Percentiles rank a stretch among this genome's conserved stretches.
Evolutionary conservation across 2,113 vertebrate species (phyloP).

Genomic region (Callipepla squamata): DNA sequence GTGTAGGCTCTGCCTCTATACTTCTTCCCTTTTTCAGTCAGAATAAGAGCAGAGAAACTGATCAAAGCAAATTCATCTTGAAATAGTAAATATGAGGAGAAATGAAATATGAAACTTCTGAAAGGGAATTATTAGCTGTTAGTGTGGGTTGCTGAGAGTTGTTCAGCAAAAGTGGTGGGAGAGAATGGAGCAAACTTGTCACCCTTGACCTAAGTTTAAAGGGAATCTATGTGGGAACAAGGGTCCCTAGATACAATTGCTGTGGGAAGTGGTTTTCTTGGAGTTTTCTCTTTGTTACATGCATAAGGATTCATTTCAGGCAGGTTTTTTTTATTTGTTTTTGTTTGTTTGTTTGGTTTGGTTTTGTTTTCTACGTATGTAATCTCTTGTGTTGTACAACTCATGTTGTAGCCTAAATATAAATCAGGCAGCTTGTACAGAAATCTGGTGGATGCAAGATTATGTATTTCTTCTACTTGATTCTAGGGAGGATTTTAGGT

Average conservation of each 20-base stretch:
- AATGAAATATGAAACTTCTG: neutral
- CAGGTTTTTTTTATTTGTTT: neutral
- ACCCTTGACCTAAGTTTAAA: neutral
- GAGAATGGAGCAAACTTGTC: neutral
- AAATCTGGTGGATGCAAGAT: neutral
- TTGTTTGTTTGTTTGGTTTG: neutral
- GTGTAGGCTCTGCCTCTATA: neutral
- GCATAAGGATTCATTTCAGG: neutral
- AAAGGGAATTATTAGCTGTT: neutral
- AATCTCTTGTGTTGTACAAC: neutral
- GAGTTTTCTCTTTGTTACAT: neutral
- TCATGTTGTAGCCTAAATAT: neutral
- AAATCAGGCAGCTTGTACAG: neutral
- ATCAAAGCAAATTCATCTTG: neutral
- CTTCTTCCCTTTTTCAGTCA: neutral
- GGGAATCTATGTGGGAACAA: neutral
- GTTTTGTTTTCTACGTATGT: rapidly evolving
- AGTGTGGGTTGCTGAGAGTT: neutral
- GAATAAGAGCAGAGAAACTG: neutral
- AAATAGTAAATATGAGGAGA: neutral
- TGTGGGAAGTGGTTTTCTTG: neutral
- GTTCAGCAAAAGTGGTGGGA: neutral
- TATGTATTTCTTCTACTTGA: neutral
- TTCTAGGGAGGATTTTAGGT: neutral
- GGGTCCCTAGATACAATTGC: neutral